These are phyloP conservation scores for Hipposideros larvatus DNA, from an alignment of 2,797 vertebrate species.

Conservation along the genomic window DNA sequence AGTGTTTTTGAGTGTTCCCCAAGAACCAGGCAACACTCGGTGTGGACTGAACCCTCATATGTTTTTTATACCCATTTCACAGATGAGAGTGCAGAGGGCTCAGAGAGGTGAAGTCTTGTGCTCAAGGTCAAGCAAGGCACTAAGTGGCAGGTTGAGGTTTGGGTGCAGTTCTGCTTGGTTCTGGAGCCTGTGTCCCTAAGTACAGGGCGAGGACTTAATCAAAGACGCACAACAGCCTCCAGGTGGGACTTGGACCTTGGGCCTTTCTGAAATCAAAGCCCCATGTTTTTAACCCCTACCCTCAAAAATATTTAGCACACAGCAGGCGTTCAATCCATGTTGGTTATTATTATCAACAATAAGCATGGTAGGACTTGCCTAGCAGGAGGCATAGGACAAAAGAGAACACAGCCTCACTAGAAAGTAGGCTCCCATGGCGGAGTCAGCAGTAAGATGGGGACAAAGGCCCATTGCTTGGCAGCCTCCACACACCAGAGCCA, in stretches of 20 bases:
- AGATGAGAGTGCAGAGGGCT: background rate
- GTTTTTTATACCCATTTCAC: background rate
- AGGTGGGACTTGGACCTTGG: background rate
- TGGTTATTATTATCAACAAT: no score
- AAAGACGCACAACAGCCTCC: background rate
- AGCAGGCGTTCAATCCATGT: background rate
- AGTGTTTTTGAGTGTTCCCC: background rate
- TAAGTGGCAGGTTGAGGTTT: background rate
- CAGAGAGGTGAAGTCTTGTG: background rate
- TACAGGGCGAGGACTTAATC: background rate
- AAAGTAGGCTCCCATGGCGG: background rate
- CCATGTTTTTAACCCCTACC: fast-evolving
- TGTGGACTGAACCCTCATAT: background rate
- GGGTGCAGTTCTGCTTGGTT: background rate
- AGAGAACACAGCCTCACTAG: fast-evolving
- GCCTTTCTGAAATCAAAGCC: background rate
- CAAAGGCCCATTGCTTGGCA: background rate
- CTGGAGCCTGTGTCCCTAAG: background rate
- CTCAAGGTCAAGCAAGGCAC: background rate
- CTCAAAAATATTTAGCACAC: background rate
- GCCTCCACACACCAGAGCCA: background rate
- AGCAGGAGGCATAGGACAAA: fast-evolving
- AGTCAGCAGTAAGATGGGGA: fast-evolving
- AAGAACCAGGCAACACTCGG: fast-evolving
- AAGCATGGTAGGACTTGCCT: background rate